phyloP scores from a whole-genome alignment of 2,888 invertebrate genomes.

The Thereva nobilitata region DNA sequence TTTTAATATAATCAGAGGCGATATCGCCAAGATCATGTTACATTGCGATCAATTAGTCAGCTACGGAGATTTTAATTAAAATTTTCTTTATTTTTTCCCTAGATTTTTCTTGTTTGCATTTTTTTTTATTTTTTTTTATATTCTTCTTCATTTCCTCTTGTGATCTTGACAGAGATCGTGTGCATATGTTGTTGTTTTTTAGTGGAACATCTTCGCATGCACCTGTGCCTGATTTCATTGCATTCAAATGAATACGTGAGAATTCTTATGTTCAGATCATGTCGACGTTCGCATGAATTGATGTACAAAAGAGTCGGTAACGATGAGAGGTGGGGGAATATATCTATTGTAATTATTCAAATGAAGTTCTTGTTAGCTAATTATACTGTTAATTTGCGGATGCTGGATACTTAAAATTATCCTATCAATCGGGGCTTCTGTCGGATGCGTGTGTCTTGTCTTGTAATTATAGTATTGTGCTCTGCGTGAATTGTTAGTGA shows the following conservation, averaged over 20 bases:
- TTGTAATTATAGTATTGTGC: no score
- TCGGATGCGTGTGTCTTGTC: no score
- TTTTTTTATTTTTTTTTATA: background rate
- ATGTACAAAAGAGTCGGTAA: no score
- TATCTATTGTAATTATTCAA: no score
- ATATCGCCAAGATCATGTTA: constrained; percentile 10
- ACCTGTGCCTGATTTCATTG: constrained; percentile 23
- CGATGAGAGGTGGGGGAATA: no score
- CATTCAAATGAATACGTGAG: constrained; percentile 5
- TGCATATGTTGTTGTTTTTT: background rate
- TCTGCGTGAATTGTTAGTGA: no score
- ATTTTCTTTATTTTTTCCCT: background rate
- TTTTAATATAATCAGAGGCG: background rate
- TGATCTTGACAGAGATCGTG: background rate
- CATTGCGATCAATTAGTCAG: constrained; percentile 24
- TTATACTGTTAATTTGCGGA: no score
- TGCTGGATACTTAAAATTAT: no score
- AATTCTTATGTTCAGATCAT: no score
- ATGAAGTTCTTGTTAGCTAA: no score
- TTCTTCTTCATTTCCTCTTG: background rate
- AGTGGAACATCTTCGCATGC: constrained; percentile 2
- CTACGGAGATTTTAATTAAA: constrained; percentile 23
- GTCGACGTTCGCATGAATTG: no score
- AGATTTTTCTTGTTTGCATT: background rate
- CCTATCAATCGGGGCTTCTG: no score